Evolutionary conservation across 1,140 invertebrate genomes (phyloP), one percentile per base, ranked within the genome.

Genomic region (Monochamus saltuarius): DNA sequence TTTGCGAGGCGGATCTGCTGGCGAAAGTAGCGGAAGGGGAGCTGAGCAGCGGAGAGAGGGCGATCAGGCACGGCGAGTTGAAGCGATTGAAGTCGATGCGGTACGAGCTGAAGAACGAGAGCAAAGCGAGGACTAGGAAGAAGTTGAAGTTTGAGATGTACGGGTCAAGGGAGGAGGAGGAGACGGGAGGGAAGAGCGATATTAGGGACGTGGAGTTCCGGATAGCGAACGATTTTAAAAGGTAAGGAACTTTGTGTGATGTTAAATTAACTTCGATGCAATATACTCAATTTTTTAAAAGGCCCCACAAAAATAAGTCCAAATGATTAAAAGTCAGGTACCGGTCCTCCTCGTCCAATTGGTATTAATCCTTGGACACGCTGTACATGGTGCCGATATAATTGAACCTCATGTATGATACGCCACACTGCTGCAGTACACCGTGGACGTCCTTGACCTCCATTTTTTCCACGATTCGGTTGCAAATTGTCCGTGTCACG

Each of bases 141-240:
- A 94, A 91, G 43, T 81, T 97, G 1, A 89, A 89, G 79, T 70
- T 82, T 59, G 78, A 83, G 63, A 75, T 72, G 11, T 83, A 79
- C 46, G 40, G 61, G 22, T 74, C 79, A 55, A 68, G 78, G 36
- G 78, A 79, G 13, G 80, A 85, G 34, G 75, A 80, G 1, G 84
- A 87, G 35, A 77, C 83, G 4, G 80, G 83, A 37, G 80, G 84
- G 8, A 78, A 80, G 53, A 81, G 89, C 14, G 92, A 98, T 75
- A 90, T 97, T 36, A 87, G 91, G 66, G 94, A 98, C 76, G 84
- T 98, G n/a, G 94, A 97, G 76, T 94, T 94, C 78, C 80, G 91
- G 86, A 73, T 74, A 36, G 47, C 64, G 1, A 75, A 76, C 55
- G 72, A 75, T 52, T 75, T 73, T 47, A 73, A 66, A 14, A 62